Conservation (phyloP, 2,113 vertebrate species). For the Myotis brandtii region DNA sequence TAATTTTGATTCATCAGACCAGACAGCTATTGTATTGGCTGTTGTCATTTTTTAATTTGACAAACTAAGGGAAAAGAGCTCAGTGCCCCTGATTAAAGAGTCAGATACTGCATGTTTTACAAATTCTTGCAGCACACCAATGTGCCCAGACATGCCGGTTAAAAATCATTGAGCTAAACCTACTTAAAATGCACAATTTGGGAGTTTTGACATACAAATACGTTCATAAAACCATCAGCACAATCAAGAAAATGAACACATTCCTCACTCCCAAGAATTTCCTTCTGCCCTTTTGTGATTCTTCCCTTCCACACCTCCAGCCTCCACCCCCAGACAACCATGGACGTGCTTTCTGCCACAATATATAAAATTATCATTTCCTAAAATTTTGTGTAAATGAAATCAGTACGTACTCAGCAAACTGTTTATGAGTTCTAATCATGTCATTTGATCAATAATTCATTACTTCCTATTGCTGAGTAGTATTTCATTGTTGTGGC, state of each 20-base stretch:
- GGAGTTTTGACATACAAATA: background rate
- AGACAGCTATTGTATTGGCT: background rate
- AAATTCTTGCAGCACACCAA: background rate
- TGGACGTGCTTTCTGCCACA: background rate
- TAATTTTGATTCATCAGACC: background rate
- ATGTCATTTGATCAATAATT: background rate
- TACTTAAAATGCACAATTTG: background rate
- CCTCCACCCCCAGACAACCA: background rate
- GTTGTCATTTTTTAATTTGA: background rate
- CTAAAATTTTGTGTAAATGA: background rate
- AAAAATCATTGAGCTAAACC: background rate
- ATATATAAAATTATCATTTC: background rate
- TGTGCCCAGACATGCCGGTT: background rate
- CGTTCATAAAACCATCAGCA: background rate
- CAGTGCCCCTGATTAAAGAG: background rate
- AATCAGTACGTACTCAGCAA: background rate
- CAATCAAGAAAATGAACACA: background rate
- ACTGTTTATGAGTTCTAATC: background rate
- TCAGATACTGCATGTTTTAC: background rate
- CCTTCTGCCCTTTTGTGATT: background rate
- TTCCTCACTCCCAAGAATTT: background rate
- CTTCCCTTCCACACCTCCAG: background rate
- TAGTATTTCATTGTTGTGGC: background rate
- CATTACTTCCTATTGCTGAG: background rate
- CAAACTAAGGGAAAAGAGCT: background rate